Evolutionary conservation across 2,113 vertebrate genomes (phyloP).

Genomic region (Coracopsis vasa): DNA sequence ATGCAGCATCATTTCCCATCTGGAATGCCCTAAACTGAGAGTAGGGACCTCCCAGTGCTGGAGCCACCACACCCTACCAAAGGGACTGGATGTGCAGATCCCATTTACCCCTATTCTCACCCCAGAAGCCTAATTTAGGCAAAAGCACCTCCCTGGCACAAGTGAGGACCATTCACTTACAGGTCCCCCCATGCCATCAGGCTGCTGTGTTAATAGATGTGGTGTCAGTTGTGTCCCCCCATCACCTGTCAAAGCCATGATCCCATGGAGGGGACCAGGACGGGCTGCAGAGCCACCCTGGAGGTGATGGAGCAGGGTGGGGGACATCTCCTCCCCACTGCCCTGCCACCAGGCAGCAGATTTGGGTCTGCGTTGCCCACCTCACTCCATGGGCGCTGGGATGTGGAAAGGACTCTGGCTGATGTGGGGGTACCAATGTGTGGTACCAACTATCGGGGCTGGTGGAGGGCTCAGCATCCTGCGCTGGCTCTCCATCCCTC

Average conservation of each 20-base stretch:
- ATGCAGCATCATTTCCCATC: accelerated
- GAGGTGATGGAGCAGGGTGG: background rate
- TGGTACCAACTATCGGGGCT: background rate
- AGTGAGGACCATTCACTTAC: accelerated
- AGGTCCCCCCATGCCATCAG: background rate
- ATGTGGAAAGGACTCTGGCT: background rate
- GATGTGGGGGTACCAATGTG: background rate
- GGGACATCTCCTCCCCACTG: background rate
- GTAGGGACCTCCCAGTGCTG: background rate
- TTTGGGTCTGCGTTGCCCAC: background rate
- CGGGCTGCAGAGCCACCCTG: background rate
- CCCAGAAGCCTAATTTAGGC: background rate
- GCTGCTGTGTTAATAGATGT: background rate
- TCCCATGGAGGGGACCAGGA: background rate
- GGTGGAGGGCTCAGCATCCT: background rate
- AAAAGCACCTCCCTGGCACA: background rate
- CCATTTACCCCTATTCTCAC: background rate
- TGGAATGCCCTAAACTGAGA: background rate
- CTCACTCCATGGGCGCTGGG: background rate
- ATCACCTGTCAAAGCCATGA: background rate
- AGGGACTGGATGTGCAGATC: background rate
- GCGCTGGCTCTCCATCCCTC: background rate
- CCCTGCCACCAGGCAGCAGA: accelerated
- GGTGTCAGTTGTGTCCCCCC: background rate
- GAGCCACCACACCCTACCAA: background rate